Base-by-base conservation (phyloP, 1,140 invertebrate species). In the Drosophila tristis region DNA sequence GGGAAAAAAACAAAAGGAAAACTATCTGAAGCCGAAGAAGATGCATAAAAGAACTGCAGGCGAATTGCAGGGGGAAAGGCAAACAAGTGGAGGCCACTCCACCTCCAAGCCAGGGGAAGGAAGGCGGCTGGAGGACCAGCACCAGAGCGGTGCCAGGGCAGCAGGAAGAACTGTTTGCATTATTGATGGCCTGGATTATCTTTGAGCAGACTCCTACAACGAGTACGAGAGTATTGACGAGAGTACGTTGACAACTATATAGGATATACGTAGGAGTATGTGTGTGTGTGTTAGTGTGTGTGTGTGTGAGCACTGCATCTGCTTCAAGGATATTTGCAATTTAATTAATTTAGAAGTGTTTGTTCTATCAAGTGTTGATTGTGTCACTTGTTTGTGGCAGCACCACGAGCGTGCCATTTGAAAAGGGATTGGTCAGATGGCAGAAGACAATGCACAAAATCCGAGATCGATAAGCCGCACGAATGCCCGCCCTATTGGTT, bases 291-390 rank as follows among this genome's bases (percentile, higher is more conserved):
- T 61, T n/a, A n/a, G n/a, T n/a, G n/a, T n/a, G 71, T 59, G 55
- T 75, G 72, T 62, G 62, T 50, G 74, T 54, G 58, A 56, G 43
- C 39, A 66, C 7, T 78, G 78, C 84, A 79, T 64, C 61, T 66
- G 84, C 79, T 84, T 89, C 66, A 77, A 87, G 84, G 77, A 89
- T 87, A 87, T 87, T 87, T 89, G 84, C 84, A 87, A 87, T 87
- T 87, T 87, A 87, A 87, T 87, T 87, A 87, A 87, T 87, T 87
- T 87, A 89, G 84, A 87, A 87, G 84, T 87, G 84, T 87, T 87
- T 87, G 84, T 84, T 87, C 78, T 87, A 87, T 87, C 84, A 87
- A 87, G 84, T 87, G 84, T 87, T 87, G 84, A 87, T 87, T 87
- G 84, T 87, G 84, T 87, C 84, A 87, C 84, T 87, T 87, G 84